Base-by-base conservation (phyloP, 1,140 invertebrate genomes). In the Globodera ellingtonae region DNA sequence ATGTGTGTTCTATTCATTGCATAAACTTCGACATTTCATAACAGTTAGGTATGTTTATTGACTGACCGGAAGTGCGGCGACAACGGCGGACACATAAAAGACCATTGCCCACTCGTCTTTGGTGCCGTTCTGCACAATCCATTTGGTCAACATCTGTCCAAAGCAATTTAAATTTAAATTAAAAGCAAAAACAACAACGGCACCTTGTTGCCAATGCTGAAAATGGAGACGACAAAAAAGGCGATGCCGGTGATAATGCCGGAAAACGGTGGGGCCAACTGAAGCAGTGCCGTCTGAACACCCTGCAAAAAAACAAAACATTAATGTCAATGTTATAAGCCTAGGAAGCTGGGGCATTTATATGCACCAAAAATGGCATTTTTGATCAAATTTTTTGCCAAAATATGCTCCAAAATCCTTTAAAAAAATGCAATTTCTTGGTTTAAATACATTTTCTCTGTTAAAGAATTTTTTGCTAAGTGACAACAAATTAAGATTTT, bases 151-250 rank as follows among this genome's bases (percentile, higher is more conserved):
- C 69, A 88, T 85, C 56, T 62, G 13, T 6, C 13, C 13, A 62
- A n/a, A 62, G 18, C 5, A 18, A 59, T 35, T 35, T 1, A 59
- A 13, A 15, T 1, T 59, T 15, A 59, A 59, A 59, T n/a, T 15
- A 62, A 62, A 52, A 52, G 4, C 35, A 35, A 35, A 2, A 35
- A 35, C 35, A 35, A 35, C 35, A 52, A 52, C 10, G 50, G 50
- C 50, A 52, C 56, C 77, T 88, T 88, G 77, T 88, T 88, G 13
- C 76, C 81, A 59, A 88, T 88, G 6, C 76, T 75, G 74, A 89
- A 88, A 87, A 87, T 89, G n/a, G 87, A 88, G n/a, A 88, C 87
- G 18, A 77, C 78, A 77, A 84, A 88, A 50, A 82, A 85, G 9
- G 80, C n/a, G 62, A 84, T 81, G 66, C 87, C 87, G 4, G 87